Base-by-base conservation (phyloP, 2,797 vertebrate species). In the Trematomus bernacchii region DNA sequence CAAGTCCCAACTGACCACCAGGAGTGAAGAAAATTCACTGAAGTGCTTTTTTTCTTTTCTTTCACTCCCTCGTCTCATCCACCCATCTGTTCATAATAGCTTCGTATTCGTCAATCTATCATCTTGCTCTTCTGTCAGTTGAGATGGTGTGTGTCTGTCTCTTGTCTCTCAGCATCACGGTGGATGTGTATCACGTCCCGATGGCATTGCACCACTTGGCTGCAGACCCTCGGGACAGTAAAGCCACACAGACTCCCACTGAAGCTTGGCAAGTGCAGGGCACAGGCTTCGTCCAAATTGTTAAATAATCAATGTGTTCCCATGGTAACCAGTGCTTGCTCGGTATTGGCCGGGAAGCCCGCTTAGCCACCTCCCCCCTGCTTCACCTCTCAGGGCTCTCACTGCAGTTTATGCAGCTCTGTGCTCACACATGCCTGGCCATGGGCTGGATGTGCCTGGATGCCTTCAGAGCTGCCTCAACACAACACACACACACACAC, bases 291-390 rank as follows among this genome's bases (percentile, higher is more conserved):
- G 77, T 92, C 89, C 90, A 93, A 94, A 93, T 78, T 91, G 93
- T 93, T 95, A 95, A 96, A 95, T 95, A 95, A 95, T 95, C 93
- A 92, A 95, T 94, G 94, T 82, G 93, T 94, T 94, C 79, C 93
- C 92, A 95, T 94, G 88, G 93, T 43, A 91, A 95, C 93, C 53
- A 18, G 83, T 66, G 71, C 90, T 82, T 16, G 71, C 72, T 79
- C 63, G 2, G 80, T 62, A 91, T 89, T 93, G 92, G 92, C 88
- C 71, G 12, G 71, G 30, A 30, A 79, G 72, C 77, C 48, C 27
- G 44, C 73, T 80, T 71, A 85, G 88, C 74, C 79, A 64, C 90
- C 85, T 70, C 88, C 83, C 80, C 50, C 77, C 76, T 69, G 73
- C 84, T 83, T 87, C 82, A 87, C 90, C 77, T 91, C 88, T 88